Percentiles rank a stretch among this genome's conserved stretches.
Conservation (phyloP, 2,113 vertebrate genomes). For the Corythaixoides concolor region DNA sequence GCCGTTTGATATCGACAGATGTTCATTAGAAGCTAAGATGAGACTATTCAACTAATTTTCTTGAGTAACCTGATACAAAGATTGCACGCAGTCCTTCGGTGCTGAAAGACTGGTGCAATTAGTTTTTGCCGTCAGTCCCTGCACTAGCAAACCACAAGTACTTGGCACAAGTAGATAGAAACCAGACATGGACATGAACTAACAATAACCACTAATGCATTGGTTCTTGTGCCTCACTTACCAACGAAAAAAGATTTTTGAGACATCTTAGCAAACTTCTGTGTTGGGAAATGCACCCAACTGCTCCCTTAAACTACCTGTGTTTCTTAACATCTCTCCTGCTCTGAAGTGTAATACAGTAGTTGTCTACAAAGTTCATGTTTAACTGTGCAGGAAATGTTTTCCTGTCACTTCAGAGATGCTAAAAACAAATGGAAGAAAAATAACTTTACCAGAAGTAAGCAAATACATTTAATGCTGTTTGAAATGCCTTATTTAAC, state of each 20-base stretch:
- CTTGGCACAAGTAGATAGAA: not conserved
- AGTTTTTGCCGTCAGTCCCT: not conserved
- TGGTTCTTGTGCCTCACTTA: not conserved
- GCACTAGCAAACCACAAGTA: not conserved
- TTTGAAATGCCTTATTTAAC: not conserved
- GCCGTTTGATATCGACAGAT: not conserved
- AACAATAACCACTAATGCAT: not conserved
- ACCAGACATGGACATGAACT: not conserved
- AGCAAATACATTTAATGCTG: not conserved
- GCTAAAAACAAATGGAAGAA: not conserved
- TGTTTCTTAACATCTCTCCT: not conserved
- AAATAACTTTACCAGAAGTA: not conserved
- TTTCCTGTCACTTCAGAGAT: not conserved
- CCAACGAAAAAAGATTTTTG: not conserved
- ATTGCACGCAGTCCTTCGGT: not conserved
- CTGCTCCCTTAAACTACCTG: not conserved
- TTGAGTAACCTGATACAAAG: not conserved
- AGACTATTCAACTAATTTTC: not conserved
- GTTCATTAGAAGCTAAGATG: constrained; percentile 4
- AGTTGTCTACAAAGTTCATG: not conserved
- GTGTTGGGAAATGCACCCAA: not conserved
- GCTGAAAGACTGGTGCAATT: constrained; percentile 13
- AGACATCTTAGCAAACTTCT: not conserved
- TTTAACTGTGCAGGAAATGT: not conserved
- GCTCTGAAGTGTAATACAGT: not conserved